Evolutionary conservation across 2,113 vertebrate genomes (phyloP).

Genomic region (Odontophorus gujanensis): DNA sequence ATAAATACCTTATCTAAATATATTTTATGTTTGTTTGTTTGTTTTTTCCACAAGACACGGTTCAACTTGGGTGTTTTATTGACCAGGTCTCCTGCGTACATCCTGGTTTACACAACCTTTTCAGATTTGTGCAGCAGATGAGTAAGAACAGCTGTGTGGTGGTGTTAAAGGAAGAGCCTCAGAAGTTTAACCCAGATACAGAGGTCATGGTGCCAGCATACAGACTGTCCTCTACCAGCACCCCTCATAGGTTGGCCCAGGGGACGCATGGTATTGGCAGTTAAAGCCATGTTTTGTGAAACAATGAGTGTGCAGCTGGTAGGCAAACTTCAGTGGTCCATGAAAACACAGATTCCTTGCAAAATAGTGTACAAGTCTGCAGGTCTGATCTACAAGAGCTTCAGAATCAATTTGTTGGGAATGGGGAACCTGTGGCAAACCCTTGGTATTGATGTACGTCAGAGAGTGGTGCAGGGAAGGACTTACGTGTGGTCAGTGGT

Average conservation of each 20-base stretch:
- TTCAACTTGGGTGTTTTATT: not conserved
- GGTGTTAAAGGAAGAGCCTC: not conserved
- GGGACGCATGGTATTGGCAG: not conserved
- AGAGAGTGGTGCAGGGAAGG: not conserved
- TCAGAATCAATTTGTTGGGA: not conserved
- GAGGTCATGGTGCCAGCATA: not conserved
- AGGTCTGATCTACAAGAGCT: not conserved
- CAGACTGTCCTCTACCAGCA: not conserved
- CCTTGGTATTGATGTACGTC: not conserved
- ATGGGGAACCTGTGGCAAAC: not conserved
- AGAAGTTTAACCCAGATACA: not conserved
- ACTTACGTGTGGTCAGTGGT: not conserved
- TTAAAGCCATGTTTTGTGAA: not conserved
- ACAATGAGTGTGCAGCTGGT: accelerated
- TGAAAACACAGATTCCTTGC: not conserved
- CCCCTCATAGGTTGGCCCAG: not conserved
- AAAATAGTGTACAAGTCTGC: not conserved
- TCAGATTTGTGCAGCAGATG: not conserved
- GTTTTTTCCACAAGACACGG: not conserved
- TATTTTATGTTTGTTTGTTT: not conserved
- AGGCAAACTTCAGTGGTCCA: not conserved
- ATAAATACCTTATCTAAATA: not conserved
- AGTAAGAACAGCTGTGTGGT: slow-evolving; percentile 24
- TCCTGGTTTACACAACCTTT: slow-evolving; percentile 18
- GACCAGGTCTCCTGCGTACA: not conserved